Evolutionary conservation across 2,888 invertebrate species (phyloP), one percentile per base, ranked within the genome.

Genomic region (Bhutanitis thaidina): DNA sequence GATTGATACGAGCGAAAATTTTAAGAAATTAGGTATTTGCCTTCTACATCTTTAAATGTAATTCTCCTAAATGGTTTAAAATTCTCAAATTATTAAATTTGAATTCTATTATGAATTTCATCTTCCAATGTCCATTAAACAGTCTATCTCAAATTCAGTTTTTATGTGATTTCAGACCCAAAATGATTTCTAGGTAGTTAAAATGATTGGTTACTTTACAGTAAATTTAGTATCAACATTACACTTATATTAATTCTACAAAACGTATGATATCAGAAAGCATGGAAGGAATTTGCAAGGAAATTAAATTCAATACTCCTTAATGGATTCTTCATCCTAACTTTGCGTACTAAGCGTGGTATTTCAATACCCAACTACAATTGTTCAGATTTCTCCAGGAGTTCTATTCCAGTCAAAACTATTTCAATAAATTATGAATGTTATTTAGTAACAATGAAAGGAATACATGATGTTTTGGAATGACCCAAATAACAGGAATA

Each of bases 301-400:
- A 29, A 27, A 27, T 40, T 7, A 14, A 29, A 29, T 29, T 14
- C 13, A 14, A 27, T 29, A 27, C 29, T 32, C 14, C 7, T 13
- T 20, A 25, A 32, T 43, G 16, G 13, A 34, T 7, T 43, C 43
- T 20, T 20, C 30, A n/a, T 43, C 15, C 27, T 14, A 47, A 47
- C 39, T 32, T 16, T 32, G 16, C 20, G 14, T 15, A n/a, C 38
- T 25, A 16, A 39, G 20, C 32, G 32, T 37, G 45, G 15, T 10
- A 47, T 12, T 43, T 16, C 47, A 34, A 40, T 34, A 32, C 10
- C 7, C 30, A 10, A 30, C 7, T 32, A n/a, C 20, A 37, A 37
- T 37, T 37, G 20, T 32, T 32, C 8, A 16, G 8, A 32, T 32
- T 32, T 5, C 32, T 32, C 32, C 13, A 7, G 9, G 32, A 32